Evolutionary conservation across 2,888 invertebrate genomes (phyloP), one percentile per base, ranked within the genome.

Genomic region (Fragum fragum): DNA sequence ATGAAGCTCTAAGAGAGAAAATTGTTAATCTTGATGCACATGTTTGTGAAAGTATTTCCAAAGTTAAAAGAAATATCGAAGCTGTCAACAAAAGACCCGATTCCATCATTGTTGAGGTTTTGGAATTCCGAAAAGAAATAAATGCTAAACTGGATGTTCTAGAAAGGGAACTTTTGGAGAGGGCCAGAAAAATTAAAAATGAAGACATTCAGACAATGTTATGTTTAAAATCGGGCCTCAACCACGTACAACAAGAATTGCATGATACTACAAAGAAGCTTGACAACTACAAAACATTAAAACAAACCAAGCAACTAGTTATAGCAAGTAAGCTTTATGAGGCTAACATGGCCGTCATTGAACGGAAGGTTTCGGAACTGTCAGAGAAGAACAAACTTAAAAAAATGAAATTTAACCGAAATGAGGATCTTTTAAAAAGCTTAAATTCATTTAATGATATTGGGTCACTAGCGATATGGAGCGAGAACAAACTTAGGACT

Each of bases 291-390:
- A 5, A 3, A 11, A 29, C 18, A 61, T 61, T 18, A 18, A 61
- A 61, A 61, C 61, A 61, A 32, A 61, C 2, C 14, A 21, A 61
- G n/a, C 61, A 61, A 9, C 61, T 61, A 5, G 28, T 61, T 18
- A 61, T 61, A 23, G 2, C 28, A 28, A 6, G 18, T 14, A 57
- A 57, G 23, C 2, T 23, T 3, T 5, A 23, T 14, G 5, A 57
- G 26, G 3, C 6, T 5, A 57, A 57, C 3, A 23, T 57, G 11
- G 28, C 18, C 7, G 28, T 6, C 23, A 6, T 14, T 57, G 57
- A 57, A 57, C 3, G 3, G 11, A 28, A 23, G 28, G 3, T 57
- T 1, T 21, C 11, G 23, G 23, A 57, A 2, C 6, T 57, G 57
- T 57, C 57, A 26, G 14, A 11, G 9, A 26, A 6, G 53, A 57